phyloP scores from a whole-genome alignment of 2,888 invertebrate genomes.

The Thyatira batis region DNA sequence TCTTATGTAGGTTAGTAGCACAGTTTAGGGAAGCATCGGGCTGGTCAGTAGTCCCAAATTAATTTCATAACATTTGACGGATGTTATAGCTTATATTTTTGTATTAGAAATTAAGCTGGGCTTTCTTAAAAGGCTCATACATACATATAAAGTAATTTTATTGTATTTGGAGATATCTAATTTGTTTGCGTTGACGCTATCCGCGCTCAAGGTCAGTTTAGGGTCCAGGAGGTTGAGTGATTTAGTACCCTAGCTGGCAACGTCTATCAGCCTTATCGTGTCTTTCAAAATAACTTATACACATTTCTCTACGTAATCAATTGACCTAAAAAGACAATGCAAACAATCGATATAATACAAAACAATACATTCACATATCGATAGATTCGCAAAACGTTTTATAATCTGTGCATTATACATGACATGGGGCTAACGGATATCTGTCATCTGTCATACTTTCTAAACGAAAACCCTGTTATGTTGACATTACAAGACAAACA shows the following conservation, averaged over 20 bases:
- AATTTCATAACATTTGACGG: background rate
- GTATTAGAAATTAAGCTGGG: background rate
- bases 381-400: background rate
- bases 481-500: constrained; percentile 9
- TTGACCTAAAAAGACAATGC: too few species aligned
- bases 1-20: background rate
- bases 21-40: background rate
- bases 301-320: background rate
- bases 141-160: too few species aligned
- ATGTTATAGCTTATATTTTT: background rate
- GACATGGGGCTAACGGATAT: too few species aligned
- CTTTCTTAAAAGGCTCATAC: too few species aligned
- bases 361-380: too few species aligned
- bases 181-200: too few species aligned
- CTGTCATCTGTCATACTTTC: constrained; percentile 10
- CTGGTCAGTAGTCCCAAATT: background rate
- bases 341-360: too few species aligned
- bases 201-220: too few species aligned
- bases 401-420: background rate
- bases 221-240: too few species aligned
- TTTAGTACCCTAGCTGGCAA: background rate
- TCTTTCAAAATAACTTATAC: background rate
- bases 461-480: constrained; percentile 12
- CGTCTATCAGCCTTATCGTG: background rate
- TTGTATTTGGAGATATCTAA: too few species aligned